Evolutionary conservation across 2,797 vertebrate genomes (phyloP), one percentile per base, ranked within the genome.

Genomic region (Aplochiton taeniatus): DNA sequence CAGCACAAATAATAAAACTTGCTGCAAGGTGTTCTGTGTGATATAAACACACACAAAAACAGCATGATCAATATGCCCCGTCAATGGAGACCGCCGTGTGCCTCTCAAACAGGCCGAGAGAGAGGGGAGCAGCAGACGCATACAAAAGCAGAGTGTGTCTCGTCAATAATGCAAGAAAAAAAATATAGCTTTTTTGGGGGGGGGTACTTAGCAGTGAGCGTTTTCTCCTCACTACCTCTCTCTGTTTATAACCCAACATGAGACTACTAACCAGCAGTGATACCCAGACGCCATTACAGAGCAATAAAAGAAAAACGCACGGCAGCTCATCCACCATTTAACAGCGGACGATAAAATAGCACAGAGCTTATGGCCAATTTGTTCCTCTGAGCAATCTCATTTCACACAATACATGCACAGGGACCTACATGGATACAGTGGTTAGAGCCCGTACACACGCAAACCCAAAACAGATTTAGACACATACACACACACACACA

Each of bases 261-360:
- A 66, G 73, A 79, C 58, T 65, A 74, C 77, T 68, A 77, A 77
- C 66, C 65, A 51, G 65, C 65, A 72, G 14, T 0, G 55, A 78
- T 51, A 55, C 59, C 68, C 63, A 70, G 56, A 18, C 16, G 18
- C 56, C 57, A 63, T 70, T 48, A 67, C 50, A n/a, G 53, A 42
- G 19, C 60, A 12, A 56, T 14, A 51, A 4, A 4, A 62, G 43
- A 53, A 58, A 67, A 68, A 70, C 47, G 64, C 51, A 63, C 68
- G 58, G 57, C 67, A 69, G 77, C 73, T 65, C 44, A 74, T 75
- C 67, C 49, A 70, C 68, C 65, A 63, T 83, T 87, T 79, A 83
- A 75, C 75, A 54, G 72, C 58, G 49, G 79, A 74, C 77, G 70
- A 79, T 74, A 75, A 80, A 79, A 75, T 61, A 83, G 71, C 65